Evolutionary conservation across 2,888 invertebrate genomes (phyloP).

Genomic region (Laspeyria flexula): DNA sequence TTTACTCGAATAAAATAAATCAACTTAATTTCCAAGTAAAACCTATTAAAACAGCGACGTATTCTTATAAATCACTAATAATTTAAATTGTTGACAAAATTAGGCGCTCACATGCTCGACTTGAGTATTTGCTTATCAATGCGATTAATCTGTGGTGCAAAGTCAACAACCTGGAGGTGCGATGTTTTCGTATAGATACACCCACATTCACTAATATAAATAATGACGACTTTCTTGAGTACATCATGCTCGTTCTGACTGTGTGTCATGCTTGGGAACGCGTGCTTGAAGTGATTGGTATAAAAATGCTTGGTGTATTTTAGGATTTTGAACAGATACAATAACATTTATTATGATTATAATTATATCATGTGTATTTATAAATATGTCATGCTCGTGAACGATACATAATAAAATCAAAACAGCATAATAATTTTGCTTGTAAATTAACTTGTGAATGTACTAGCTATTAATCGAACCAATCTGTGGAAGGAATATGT

Average conservation of each 20-base stretch:
- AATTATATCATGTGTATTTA: too few relatives aligned
- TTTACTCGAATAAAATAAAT: not conserved
- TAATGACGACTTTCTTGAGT: not conserved
- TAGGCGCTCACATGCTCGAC: not conserved
- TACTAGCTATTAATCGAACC: too few relatives aligned
- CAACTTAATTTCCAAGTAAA: not conserved
- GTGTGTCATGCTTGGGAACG: too few relatives aligned
- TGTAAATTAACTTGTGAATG: too few relatives aligned
- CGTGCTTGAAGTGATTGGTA: not conserved
- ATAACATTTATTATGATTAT: too few relatives aligned
- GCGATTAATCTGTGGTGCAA: not conserved
- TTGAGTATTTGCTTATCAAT: not conserved
- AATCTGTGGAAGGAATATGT: too few relatives aligned
- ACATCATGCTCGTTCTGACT: not conserved
- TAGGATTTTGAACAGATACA: too few relatives aligned
- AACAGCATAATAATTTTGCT: too few relatives aligned
- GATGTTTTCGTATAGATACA: not conserved
- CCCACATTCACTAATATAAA: not conserved
- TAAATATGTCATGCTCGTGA: too few relatives aligned
- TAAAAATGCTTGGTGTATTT: not conserved
- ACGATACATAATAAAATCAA: too few relatives aligned
- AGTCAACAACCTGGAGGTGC: not conserved
- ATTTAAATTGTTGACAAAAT: conserved; percentile 2
- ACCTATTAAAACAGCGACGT: not conserved
- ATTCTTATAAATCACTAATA: not conserved